Conservation (phyloP, 1,140 invertebrate genomes). For the Neodiprion lecontei region DNA sequence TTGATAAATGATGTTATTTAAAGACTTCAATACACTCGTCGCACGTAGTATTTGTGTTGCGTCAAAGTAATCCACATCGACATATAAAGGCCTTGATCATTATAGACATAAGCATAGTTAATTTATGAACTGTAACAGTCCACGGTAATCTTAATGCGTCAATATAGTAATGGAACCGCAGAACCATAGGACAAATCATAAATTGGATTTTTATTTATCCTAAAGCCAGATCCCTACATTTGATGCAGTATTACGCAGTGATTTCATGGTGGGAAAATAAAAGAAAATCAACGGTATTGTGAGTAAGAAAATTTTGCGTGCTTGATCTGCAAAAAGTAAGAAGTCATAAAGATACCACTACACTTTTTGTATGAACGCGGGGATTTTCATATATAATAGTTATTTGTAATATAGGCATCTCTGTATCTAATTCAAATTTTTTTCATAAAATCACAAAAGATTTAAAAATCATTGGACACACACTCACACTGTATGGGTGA, state of each 20-base stretch:
- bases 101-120: neutral
- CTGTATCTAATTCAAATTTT: neutral
- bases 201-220: neutral
- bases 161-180: neutral
- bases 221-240: neutral
- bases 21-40: neutral
- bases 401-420: neutral
- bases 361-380: neutral
- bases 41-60: neutral
- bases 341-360: no score
- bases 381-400: neutral
- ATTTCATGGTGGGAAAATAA: no score
- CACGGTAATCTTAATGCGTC: neutral
- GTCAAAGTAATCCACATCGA: conserved; percentile 4
- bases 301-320: no score
- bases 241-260: neutral
- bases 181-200: neutral
- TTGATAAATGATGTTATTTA: neutral
- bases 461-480: no score
- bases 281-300: no score
- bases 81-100: neutral
- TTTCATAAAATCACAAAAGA: no score
- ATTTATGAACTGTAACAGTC: neutral
- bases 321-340: no score
- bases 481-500: no score